These are phyloP conservation scores for Myotis findleyi DNA, from an alignment of 2,797 vertebrate species.

Conservation along the genomic window DNA sequence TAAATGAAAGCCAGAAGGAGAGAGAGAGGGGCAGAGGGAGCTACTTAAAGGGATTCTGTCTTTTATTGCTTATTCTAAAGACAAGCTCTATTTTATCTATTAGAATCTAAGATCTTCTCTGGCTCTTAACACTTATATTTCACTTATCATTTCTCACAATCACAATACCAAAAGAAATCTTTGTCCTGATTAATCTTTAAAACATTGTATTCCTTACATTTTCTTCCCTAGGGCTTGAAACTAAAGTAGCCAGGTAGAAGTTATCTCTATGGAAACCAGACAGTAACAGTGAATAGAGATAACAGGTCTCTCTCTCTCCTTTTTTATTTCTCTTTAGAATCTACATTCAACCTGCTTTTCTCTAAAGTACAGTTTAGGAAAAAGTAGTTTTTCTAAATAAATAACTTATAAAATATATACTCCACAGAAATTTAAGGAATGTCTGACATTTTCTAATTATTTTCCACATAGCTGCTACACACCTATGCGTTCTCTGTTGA, in stretches of 20 bases:
- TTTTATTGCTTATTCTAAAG: background rate
- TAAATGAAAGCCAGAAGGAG: background rate
- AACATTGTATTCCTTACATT: background rate
- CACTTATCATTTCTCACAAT: background rate
- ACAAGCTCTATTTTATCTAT: background rate
- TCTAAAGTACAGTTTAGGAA: background rate
- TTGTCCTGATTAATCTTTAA: conserved; percentile 1
- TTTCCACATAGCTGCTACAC: background rate
- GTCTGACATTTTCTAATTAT: background rate
- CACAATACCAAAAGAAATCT: background rate
- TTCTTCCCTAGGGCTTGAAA: background rate
- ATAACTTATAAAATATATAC: background rate
- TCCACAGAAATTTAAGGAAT: background rate
- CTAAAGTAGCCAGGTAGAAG: background rate
- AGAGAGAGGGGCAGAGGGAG: background rate
- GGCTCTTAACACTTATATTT: background rate
- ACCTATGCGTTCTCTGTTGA: background rate
- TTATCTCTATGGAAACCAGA: background rate
- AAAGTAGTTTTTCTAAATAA: background rate
- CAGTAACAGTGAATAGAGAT: background rate
- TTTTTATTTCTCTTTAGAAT: background rate
- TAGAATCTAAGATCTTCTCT: background rate
- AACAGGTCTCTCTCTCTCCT: background rate
- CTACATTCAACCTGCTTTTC: background rate
- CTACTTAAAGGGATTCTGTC: background rate